Percentiles rank a stretch among this genome's conserved stretches.
Conservation (phyloP, 2,113 vertebrate genomes). For the Carassius carassius region DNA sequence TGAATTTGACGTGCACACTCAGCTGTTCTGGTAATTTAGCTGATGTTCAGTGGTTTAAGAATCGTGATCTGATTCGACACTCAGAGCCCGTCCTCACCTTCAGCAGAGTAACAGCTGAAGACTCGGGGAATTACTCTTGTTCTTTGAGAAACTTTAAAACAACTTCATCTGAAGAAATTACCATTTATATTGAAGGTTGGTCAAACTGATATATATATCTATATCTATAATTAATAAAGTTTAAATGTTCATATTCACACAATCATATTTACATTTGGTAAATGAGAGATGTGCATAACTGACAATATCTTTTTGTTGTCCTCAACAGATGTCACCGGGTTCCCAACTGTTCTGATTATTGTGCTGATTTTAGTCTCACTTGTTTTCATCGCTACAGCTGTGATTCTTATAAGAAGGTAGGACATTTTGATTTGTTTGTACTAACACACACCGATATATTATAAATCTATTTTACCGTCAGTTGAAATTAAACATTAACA, state of each 20-base stretch:
- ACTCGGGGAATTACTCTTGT: no score
- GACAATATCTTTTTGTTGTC: neutral
- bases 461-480: neutral
- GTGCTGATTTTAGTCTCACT: neutral
- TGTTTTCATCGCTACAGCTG: neutral
- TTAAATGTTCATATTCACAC: no score
- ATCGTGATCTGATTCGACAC: neutral
- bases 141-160: no score
- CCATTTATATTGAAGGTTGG: no score
- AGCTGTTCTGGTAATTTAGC: constrained; percentile 34
- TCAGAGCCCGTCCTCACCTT: constrained; percentile 28
- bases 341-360: neutral
- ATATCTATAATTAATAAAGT: no score
- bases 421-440: neutral
- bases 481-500: neutral
- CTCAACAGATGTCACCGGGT: neutral
- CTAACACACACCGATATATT: neutral
- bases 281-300: neutral
- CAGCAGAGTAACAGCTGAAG: neutral
- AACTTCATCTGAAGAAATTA: neutral
- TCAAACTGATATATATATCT: no score
- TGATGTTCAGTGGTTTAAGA: constrained; percentile 54
- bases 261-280: neutral
- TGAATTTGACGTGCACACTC: constrained; percentile 45
- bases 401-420: neutral